Evolutionary conservation across 1,140 invertebrate species (phyloP).

Genomic region (Halesus radiatus): DNA sequence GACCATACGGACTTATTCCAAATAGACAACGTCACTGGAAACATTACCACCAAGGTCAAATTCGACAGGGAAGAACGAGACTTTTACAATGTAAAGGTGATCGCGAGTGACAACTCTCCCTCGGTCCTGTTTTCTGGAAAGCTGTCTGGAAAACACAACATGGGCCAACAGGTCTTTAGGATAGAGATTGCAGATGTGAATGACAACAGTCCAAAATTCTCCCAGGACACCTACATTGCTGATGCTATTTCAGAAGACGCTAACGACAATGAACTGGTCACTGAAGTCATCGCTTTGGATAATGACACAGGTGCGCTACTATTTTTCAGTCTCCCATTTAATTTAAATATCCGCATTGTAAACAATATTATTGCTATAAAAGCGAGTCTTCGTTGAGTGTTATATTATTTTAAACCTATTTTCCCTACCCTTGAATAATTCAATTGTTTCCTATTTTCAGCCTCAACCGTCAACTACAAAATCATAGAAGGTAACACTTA

Average conservation of each 20-base stretch:
- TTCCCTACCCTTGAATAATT: too few relatives aligned
- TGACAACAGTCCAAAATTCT: conserved; percentile 89
- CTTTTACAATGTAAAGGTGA: conserved; percentile 87
- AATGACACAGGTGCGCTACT: conserved; percentile 75
- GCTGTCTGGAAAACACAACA: conserved; percentile 77
- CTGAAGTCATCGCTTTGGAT: conserved; percentile 86
- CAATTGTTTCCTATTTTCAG: conserved; percentile 59
- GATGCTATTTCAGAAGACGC: conserved; percentile 85
- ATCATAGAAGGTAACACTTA: conserved; percentile 84
- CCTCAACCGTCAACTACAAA: conserved; percentile 84
- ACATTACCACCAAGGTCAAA: conserved; percentile 81
- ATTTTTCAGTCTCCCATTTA: too few relatives aligned
- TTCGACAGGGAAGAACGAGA: conserved; percentile 87
- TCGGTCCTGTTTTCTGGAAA: conserved; percentile 80
- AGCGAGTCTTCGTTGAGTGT: too few relatives aligned
- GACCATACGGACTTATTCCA: conserved; percentile 80
- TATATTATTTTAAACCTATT: too few relatives aligned
- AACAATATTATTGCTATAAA: too few relatives aligned
- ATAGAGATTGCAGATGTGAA: conserved; percentile 94
- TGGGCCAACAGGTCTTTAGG: conserved; percentile 82
- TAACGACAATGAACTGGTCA: conserved; percentile 84
- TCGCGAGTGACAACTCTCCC: conserved; percentile 87
- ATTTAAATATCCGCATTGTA: too few relatives aligned
- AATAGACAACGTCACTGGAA: conserved; percentile 86
- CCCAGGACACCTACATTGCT: conserved; percentile 79